A percentile compares a stretch with the other conserved stretches of the same genome.
These are phyloP conservation scores for Ypsolopha scabrella DNA, from an alignment of 2,888 invertebrate genomes.

Conservation along the genomic window DNA sequence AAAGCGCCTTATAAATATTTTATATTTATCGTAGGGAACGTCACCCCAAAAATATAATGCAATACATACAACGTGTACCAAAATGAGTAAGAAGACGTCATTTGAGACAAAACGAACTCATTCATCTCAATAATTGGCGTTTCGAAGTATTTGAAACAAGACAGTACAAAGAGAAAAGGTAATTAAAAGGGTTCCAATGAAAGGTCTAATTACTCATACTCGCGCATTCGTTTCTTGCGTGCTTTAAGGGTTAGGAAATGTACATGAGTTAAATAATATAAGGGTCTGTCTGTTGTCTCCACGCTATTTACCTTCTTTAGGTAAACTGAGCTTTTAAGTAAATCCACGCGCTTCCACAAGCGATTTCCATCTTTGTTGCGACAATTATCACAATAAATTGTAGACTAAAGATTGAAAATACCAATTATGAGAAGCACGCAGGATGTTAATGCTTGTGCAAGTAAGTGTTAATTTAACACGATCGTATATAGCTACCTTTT, in stretches of 20 bases:
- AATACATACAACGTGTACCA: no score
- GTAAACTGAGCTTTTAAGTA: no score
- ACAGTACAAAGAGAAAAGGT: conserved; percentile 36
- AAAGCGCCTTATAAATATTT: no score
- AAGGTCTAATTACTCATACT: conserved; percentile 49
- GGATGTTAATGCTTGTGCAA: background rate
- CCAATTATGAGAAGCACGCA: no score
- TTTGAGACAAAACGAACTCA: conserved; percentile 17
- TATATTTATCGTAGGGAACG: no score
- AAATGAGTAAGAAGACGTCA: background rate
- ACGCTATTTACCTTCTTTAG: background rate
- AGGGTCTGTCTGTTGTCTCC: background rate
- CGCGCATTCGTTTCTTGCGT: conserved; percentile 1
- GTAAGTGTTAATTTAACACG: background rate
- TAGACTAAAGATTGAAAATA: no score
- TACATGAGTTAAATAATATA: background rate
- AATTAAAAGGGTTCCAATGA: conserved; percentile 55
- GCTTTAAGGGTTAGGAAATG: background rate
- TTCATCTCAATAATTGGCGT: conserved; percentile 59
- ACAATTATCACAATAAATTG: background rate
- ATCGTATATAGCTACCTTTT: no score
- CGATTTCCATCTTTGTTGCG: no score
- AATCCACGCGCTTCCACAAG: no score
- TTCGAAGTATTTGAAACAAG: conserved; percentile 31
- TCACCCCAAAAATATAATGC: no score